Evolutionary conservation across 2,888 invertebrate genomes (phyloP).

Genomic region (Orthosia gothica): DNA sequence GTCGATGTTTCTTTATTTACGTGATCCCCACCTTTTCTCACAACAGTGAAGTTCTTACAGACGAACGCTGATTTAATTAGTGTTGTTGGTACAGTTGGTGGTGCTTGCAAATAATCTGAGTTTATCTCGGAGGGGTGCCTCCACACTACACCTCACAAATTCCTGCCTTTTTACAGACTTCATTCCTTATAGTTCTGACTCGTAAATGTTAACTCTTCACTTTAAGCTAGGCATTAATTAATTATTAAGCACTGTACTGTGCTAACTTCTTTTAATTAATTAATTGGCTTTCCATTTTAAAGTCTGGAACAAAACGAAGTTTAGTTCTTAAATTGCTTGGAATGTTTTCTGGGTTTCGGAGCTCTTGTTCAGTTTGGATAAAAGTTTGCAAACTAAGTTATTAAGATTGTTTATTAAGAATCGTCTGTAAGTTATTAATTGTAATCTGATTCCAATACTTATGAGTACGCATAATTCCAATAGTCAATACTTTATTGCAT

Average conservation of each 20-base stretch:
- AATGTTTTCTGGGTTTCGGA: background rate
- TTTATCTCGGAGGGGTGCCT: conserved; percentile 56
- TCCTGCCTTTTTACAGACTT: conserved; percentile 56
- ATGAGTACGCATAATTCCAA: background rate
- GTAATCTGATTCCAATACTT: background rate
- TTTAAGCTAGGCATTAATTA: conserved; percentile 63
- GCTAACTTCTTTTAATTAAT: conserved; percentile 25
- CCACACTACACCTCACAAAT: conserved; percentile 40
- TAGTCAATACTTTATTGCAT: no score
- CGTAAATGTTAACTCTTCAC: conserved; percentile 57
- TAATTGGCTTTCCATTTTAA: conserved; percentile 39
- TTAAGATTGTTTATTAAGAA: background rate
- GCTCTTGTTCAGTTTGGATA: background rate
- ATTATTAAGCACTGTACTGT: conserved; percentile 44
- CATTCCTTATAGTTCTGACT: conserved; percentile 51
- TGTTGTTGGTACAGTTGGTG: conserved; percentile 73
- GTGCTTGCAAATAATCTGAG: conserved; percentile 74
- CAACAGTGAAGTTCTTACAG: conserved; percentile 69
- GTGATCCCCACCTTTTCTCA: conserved; percentile 47
- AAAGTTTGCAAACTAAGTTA: background rate
- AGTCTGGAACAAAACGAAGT: conserved; percentile 30
- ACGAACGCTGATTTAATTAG: conserved; percentile 78
- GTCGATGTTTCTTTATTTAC: conserved; percentile 59
- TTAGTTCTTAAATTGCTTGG: conserved; percentile 4
- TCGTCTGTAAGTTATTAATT: background rate